Evolutionary conservation across 2,113 vertebrate species (phyloP).

Genomic region (Odobenus rosmarus): DNA sequence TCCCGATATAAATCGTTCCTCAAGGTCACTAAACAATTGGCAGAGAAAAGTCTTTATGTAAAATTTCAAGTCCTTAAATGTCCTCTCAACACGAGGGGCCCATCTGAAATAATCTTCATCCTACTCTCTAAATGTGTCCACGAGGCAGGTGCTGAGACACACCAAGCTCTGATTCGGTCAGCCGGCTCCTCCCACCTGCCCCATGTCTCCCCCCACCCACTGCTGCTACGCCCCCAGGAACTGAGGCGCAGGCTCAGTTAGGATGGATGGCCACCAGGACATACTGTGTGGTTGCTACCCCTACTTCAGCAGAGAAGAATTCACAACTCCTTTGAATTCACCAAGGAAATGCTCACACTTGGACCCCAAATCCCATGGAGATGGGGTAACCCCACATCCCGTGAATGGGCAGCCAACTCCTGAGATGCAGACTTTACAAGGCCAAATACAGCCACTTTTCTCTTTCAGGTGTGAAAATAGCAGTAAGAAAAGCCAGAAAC

Average conservation of each 20-base stretch:
- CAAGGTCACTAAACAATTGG: background rate
- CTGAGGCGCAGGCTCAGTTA: background rate
- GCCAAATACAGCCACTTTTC: background rate
- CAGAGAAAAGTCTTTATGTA: background rate
- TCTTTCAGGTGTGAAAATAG: background rate
- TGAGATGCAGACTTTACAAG: background rate
- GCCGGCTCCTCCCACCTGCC: too few relatives aligned
- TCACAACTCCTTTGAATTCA: background rate
- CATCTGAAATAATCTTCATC: background rate
- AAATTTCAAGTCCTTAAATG: background rate
- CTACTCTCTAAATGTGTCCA: background rate
- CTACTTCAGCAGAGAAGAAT: background rate
- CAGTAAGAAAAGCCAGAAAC: background rate
- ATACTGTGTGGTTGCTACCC: background rate
- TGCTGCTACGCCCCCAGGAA: background rate
- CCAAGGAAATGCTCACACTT: fast-evolving
- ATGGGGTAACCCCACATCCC: too few relatives aligned
- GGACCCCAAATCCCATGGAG: background rate
- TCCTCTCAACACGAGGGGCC: background rate
- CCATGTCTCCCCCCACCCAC: fast-evolving
- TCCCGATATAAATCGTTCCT: background rate
- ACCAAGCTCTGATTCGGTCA: too few relatives aligned
- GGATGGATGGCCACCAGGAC: background rate
- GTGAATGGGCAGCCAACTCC: background rate
- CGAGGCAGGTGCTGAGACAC: background rate